Base-by-base conservation (phyloP, 2,797 vertebrate genomes). In the Chromis chromis region DNA sequence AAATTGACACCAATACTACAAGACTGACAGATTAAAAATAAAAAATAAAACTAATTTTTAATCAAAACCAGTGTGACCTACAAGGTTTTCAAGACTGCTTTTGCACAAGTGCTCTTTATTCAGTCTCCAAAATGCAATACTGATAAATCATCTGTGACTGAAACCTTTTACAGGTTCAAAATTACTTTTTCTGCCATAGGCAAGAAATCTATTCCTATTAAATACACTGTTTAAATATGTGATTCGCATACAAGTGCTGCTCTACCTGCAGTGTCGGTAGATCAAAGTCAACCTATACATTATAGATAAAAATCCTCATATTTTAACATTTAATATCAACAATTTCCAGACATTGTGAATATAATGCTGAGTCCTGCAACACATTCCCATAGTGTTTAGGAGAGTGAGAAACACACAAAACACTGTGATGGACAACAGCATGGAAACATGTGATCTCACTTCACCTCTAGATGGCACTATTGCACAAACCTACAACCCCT, bases 381-480 rank as follows among this genome's bases (percentile, higher is more conserved):
- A 46, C 62, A 59, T 33, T 17, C 50, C 64, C 64, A 8, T 27
- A 54, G 78, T 70, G 65, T 42, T 19, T 0, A 73, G 8, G 19
- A 46, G 46, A 62, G 57, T 22, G 68, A 80, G 27, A 61, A 69
- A 60, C 4, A 66, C 56, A 77, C 42, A 44, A 10, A n/a, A 81
- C 31, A 46, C 42, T 16, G 59, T 50, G 59, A 67, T n/a, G 65
- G 52, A 76, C 54, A 13, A 68, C 55, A 60, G 31, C 44, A 25
- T 24, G 56, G 49, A 36, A 28, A 1, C 7, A 7, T n/a, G 22
- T 71, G 46, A 63, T 33, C 49, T 25, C 16, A 6, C 17, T 16
- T 63, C 46, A 40, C 85, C 88, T 65, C 76, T 82, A 91, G 90
- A 63, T 90, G 91, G 88, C 88, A 27, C 54, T 88, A 46, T 86